Evolutionary conservation across 1,140 invertebrate species (phyloP).

Genomic region (Portunus trituberculatus): DNA sequence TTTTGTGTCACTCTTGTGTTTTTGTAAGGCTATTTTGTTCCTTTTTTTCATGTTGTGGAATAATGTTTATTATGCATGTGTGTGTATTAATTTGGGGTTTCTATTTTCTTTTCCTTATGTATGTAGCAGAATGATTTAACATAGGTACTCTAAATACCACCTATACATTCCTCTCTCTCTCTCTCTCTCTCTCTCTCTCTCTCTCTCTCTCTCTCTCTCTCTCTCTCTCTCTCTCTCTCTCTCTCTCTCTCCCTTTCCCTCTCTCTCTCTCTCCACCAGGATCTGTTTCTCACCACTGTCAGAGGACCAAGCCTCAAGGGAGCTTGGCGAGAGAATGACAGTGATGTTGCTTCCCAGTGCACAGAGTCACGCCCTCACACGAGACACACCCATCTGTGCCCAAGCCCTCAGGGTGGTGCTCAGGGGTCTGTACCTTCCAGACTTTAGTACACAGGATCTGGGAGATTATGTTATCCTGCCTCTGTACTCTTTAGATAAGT

Average conservation of each 20-base stretch:
- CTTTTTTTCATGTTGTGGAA: too few species aligned
- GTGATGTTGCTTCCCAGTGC: constrained; percentile 25
- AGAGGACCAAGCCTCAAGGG: constrained; percentile 69
- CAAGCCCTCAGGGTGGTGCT: constrained; percentile 41
- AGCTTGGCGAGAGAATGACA: constrained; percentile 62
- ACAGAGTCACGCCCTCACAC: not conserved
- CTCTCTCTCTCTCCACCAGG: constrained; percentile 21
- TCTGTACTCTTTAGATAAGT: not conserved
- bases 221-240: not conserved
- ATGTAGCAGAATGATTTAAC: too few species aligned
- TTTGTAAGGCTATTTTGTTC: too few species aligned
- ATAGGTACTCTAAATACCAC: too few species aligned
- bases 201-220: not conserved
- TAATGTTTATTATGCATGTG: too few species aligned
- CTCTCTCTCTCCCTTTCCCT: not conserved
- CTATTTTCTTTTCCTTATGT: too few species aligned
- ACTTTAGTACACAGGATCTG: not conserved
- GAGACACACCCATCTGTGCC: not conserved
- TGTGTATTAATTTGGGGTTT: too few species aligned
- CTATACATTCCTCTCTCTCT: not conserved
- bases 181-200: not conserved
- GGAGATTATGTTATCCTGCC: not conserved
- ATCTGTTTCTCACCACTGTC: constrained; percentile 56
- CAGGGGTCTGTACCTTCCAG: not conserved
- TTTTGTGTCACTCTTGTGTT: too few species aligned